Evolutionary conservation across 2,888 invertebrate species (phyloP), one percentile per base, ranked within the genome.

Genomic region (Tenthredo distinguenda): DNA sequence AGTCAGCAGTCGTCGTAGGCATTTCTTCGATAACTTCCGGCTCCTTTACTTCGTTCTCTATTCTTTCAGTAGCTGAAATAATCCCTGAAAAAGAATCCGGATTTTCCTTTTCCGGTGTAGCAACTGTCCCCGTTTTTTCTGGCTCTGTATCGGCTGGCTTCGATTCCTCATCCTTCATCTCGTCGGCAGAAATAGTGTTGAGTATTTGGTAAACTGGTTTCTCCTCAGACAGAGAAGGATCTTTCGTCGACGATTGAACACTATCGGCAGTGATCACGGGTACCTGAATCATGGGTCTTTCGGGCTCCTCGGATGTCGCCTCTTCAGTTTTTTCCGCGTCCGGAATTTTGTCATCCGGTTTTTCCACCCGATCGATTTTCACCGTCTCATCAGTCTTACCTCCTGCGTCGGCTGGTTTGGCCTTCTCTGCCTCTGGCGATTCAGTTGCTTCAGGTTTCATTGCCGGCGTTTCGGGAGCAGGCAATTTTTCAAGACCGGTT

Each of bases 231-330:
- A 89, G 88, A n/a, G 40, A 10, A 26, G 87, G 86, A 9, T 88
- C 89, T 76, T 89, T 88, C 74, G 90, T 90, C 0, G 88, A 86
- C 10, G 90, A 88, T 26, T 87, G 85, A 47, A 91, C 90, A 62
- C 90, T 88, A 72, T 92, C 92, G 1, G 91, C 90, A 43, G 92
- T 92, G 77, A 93, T 92, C 5, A 93, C 91, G 7, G 92, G 90
- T 34, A 93, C 92, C 55, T 91, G 92, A 71, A 93, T 92, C 93
- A 93, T 93, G 9, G 93, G 90, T 79, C 91, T 92, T 84, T 92
- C 87, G 83, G 68, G 31, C 18, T 68, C 68, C 68, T 68, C 6
- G 10, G 55, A 10, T 26, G 26, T 62, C 26, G 15, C 34, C 65
- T 85, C 84, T 55, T 37, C 65, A 55, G 40, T 85, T 84, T 87